phyloP scores from a whole-genome alignment of 2,888 invertebrate species.

The Charanyca ferruginea region DNA sequence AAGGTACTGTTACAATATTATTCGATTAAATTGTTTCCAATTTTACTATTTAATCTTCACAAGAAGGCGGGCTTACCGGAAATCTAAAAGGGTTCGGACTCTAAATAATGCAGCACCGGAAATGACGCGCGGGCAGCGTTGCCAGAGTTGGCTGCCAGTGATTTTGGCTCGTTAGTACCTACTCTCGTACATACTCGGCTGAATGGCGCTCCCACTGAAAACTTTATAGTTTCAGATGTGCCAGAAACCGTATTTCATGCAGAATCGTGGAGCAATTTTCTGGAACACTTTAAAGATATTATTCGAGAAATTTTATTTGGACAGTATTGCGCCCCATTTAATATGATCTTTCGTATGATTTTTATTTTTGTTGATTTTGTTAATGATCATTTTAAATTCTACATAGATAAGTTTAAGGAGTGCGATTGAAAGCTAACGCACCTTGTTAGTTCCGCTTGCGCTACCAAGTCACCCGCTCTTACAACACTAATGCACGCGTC shows the following conservation, averaged over 20 bases:
- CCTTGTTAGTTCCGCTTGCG: constrained; percentile 4
- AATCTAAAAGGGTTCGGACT: constrained; percentile 72
- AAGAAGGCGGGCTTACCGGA: constrained; percentile 67
- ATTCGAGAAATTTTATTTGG: constrained; percentile 23
- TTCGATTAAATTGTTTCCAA: constrained; percentile 35
- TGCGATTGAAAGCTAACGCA: constrained; percentile 11
- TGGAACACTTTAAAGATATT: constrained; percentile 41
- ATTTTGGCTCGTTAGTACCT: constrained; percentile 70
- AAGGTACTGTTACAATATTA: neutral
- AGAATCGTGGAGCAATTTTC: constrained; percentile 41
- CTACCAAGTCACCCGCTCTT: constrained; percentile 9
- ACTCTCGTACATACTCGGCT: constrained; percentile 57
- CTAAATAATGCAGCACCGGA: constrained; percentile 74
- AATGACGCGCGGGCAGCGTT: constrained; percentile 73
- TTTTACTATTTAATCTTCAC: constrained; percentile 24
- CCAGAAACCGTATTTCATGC: constrained; percentile 60
- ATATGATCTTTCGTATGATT: constrained; percentile 8
- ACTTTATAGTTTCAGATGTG: constrained; percentile 61
- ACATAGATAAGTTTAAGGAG: neutral
- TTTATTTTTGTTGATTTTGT: neutral
- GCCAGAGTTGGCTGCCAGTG: constrained; percentile 64
- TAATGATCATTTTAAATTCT: neutral
- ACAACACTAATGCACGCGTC: constrained; percentile 18
- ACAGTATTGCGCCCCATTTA: constrained; percentile 15
- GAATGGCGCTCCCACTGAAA: constrained; percentile 65